These are phyloP conservation scores for Hanleya hanleyi DNA, from an alignment of 2,888 invertebrate genomes.

Conservation along the genomic window DNA sequence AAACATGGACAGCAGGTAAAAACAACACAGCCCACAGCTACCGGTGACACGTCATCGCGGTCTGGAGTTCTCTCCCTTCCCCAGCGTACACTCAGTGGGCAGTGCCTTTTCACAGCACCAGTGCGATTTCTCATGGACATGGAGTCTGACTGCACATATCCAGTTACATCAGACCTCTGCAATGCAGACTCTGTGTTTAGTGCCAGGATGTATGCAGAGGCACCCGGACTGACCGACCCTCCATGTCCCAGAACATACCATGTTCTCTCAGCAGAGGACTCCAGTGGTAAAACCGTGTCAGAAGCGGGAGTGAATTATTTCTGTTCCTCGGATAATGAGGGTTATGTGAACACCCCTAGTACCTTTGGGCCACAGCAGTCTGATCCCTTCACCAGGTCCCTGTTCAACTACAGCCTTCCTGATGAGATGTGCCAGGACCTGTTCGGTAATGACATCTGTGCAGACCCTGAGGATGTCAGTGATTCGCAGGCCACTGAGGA, in stretches of 20 bases:
- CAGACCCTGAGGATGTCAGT: neutral
- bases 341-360: conserved; percentile 42
- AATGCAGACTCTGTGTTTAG: conserved; percentile 48
- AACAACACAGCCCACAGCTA: neutral
- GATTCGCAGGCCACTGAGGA: neutral
- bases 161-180: conserved; percentile 48
- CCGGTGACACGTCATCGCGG: conserved; percentile 11
- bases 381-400: conserved; percentile 22
- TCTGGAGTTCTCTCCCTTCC: conserved; percentile 57
- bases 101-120: conserved; percentile 57
- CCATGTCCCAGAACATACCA: conserved; percentile 41
- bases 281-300: conserved; percentile 22
- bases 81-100: conserved; percentile 50
- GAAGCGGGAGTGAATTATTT: conserved; percentile 49
- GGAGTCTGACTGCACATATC: conserved; percentile 47
- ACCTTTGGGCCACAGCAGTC: conserved; percentile 11
- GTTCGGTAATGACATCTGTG: conserved; percentile 15
- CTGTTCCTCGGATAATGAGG: conserved; percentile 35
- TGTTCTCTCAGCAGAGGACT: conserved; percentile 10
- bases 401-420: conserved; percentile 41
- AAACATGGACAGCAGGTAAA: conserved; percentile 35
- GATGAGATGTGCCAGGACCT: conserved; percentile 38
- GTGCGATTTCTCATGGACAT: conserved; percentile 57
- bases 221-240: conserved; percentile 37
- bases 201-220: conserved; percentile 52